Conservation (phyloP, 2,797 vertebrate genomes). For the Enoplosus armatus region DNA sequence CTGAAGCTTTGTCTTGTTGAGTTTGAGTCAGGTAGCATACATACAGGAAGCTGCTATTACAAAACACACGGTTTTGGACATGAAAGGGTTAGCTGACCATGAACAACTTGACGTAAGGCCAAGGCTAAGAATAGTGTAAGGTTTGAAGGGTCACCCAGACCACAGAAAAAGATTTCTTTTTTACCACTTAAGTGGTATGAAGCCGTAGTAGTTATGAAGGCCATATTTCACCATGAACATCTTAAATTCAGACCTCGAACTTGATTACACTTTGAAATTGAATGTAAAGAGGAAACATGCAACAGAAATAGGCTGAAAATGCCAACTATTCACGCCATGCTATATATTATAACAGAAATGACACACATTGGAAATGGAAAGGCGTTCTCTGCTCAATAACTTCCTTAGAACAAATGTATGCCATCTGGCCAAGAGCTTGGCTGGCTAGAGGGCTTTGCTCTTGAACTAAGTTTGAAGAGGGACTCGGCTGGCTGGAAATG, state of each 20-base stretch:
- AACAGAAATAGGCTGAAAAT: neutral
- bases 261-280: constrained; percentile 10
- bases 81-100: neutral
- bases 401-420: neutral
- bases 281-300: constrained; percentile 16
- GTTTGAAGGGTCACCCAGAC: neutral
- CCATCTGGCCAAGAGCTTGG: constrained; percentile 1
- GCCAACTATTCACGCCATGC: neutral
- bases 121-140: neutral
- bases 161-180: neutral
- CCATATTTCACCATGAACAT: constrained; percentile 1
- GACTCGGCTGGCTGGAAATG: constrained; percentile 10
- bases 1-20: constrained; percentile 32
- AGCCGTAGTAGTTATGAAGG: neutral
- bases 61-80: neutral
- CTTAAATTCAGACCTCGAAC: constrained; percentile 6
- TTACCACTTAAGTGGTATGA: neutral
- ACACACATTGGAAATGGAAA: neutral
- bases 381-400: constrained; percentile 23
- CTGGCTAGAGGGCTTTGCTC: constrained; percentile 14
- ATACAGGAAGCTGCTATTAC: neutral
- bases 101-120: neutral
- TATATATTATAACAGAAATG: neutral
- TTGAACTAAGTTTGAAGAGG: constrained; percentile 20
- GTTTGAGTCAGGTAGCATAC: constrained; percentile 13